These are phyloP conservation scores for Meiosimyza platycephala DNA, from an alignment of 2,888 invertebrate genomes.

Conservation along the genomic window DNA sequence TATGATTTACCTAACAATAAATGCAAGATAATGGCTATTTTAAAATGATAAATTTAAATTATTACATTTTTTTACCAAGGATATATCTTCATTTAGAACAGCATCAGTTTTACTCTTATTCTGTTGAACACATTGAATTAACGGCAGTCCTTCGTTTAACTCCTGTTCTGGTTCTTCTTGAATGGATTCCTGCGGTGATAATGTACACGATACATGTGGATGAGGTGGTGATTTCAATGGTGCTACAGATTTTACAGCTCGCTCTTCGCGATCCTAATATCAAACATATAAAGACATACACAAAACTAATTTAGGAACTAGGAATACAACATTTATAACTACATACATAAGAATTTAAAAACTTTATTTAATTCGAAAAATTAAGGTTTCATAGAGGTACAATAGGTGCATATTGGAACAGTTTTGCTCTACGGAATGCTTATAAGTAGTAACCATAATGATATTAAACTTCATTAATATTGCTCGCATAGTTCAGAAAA, in stretches of 20 bases:
- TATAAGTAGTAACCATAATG: too few relatives aligned
- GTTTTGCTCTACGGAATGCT: too few relatives aligned
- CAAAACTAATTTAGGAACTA: conserved; percentile 67
- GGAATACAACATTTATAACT: conserved; percentile 58
- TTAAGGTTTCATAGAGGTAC: too few relatives aligned
- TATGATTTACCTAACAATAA: background rate
- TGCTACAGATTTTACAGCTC: conserved; percentile 66
- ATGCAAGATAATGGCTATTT: background rate
- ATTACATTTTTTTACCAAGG: conserved; percentile 54
- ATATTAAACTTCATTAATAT: too few relatives aligned
- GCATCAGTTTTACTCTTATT: conserved; percentile 81
- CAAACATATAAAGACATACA: conserved; percentile 66
- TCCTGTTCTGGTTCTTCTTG: conserved; percentile 71
- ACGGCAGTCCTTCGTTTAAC: conserved; percentile 77
- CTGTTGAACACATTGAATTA: conserved; percentile 79
- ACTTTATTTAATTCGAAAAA: too few relatives aligned
- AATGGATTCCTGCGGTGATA: conserved; percentile 69
- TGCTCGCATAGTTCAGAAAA: too few relatives aligned
- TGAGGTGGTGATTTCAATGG: conserved; percentile 70
- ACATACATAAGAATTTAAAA: background rate
- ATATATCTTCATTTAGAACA: conserved; percentile 65
- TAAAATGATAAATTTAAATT: too few relatives aligned
- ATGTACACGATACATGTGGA: conserved; percentile 73
- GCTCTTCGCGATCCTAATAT: conserved; percentile 71
- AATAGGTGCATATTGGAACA: too few relatives aligned